Evolutionary conservation across 2,113 vertebrate species (phyloP).

Genomic region (Lates calcarifer): DNA sequence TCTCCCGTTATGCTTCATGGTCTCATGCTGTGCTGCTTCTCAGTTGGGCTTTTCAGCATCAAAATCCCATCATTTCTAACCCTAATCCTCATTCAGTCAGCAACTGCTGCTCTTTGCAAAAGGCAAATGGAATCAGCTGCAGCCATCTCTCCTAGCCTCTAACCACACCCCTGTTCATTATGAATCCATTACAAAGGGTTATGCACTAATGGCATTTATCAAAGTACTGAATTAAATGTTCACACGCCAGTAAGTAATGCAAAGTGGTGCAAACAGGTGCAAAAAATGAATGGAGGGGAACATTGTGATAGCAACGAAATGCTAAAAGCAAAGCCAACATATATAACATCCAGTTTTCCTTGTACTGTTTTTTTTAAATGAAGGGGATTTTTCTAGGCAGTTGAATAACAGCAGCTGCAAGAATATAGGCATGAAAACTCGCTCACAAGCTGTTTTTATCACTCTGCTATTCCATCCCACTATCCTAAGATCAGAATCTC

Average conservation of each 20-base stretch:
- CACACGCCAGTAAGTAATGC: neutral
- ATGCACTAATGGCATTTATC: conserved; percentile 20
- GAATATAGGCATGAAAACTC: conserved; percentile 37
- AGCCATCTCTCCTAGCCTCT: conserved; percentile 35
- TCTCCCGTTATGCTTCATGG: conserved; percentile 41
- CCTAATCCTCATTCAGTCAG: conserved; percentile 62
- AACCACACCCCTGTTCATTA: conserved; percentile 23
- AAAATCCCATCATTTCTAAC: conserved; percentile 60
- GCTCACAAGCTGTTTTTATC: conserved; percentile 47
- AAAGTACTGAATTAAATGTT: conserved; percentile 27
- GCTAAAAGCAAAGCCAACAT: neutral
- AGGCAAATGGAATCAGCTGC: conserved; percentile 49
- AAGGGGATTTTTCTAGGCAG: conserved; percentile 9
- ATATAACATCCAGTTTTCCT: neutral
- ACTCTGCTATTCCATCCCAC: conserved; percentile 40
- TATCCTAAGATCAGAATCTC: conserved; percentile 60
- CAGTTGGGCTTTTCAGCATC: conserved; percentile 48
- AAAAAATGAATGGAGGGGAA: neutral
- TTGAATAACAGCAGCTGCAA: conserved; percentile 13
- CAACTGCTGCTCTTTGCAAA: conserved; percentile 48
- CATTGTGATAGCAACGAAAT: neutral
- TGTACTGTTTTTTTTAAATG: neutral
- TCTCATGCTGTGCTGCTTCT: conserved; percentile 43
- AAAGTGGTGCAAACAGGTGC: neutral
- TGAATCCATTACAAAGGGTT: conserved; percentile 33